Evolutionary conservation across 92 coral and sea anemone species (phyloP).

Genomic region (Paramuricea clavata): DNA sequence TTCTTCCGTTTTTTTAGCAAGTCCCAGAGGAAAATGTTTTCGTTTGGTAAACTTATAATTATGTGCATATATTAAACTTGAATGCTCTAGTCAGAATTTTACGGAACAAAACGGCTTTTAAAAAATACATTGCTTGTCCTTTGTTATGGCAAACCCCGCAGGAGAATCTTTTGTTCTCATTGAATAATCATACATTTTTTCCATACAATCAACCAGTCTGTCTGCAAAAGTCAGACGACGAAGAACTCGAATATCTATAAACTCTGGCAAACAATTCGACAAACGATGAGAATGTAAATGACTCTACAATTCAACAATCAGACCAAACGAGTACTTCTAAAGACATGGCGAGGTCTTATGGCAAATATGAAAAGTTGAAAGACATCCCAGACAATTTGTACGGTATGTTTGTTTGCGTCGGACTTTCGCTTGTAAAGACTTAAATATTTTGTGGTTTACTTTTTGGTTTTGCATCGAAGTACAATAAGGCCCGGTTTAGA

Average conservation of each 20-base stretch:
- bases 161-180: too few relatives aligned
- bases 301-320: not conserved
- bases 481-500: too few relatives aligned
- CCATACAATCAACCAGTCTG: not conserved
- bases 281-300: not conserved
- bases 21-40: too few relatives aligned
- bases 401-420: constrained; percentile 11
- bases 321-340: not conserved
- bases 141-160: not conserved
- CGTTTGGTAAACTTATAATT: too few relatives aligned
- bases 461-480: too few relatives aligned
- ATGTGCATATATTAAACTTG: too few relatives aligned
- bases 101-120: not conserved
- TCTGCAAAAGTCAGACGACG: not conserved
- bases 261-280: not conserved
- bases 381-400: constrained; percentile 41
- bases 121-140: not conserved
- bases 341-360: constrained; percentile 46
- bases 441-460: too few relatives aligned
- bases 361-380: constrained; percentile 17
- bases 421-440: too few relatives aligned
- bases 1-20: too few relatives aligned
- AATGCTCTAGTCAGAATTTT: too few relatives aligned
- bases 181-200: not conserved
- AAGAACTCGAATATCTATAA: not conserved